Conservation (phyloP, 2,113 vertebrate genomes). For the Crotalus horridus region DNA sequence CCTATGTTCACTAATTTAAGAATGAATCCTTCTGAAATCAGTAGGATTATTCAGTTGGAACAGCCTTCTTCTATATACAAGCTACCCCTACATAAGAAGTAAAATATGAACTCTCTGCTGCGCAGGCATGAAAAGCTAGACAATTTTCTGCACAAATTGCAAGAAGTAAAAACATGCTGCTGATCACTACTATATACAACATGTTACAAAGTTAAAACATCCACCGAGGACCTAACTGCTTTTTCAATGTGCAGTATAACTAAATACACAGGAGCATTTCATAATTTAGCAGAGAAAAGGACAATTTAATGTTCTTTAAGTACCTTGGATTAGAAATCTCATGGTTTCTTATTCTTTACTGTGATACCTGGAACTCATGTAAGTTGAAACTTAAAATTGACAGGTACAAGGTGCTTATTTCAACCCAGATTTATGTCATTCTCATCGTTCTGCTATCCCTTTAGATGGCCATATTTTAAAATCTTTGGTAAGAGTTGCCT, state of each 20-base stretch:
- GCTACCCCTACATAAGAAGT: background rate
- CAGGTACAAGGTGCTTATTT: background rate
- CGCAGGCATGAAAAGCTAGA: background rate
- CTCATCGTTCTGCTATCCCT: background rate
- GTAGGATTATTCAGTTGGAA: background rate
- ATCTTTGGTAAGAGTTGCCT: background rate
- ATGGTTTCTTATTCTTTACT: background rate
- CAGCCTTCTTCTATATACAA: background rate
- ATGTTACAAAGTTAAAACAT: background rate
- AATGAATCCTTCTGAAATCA: background rate
- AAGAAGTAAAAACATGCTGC: background rate
- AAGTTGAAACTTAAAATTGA: background rate
- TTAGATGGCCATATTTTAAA: background rate
- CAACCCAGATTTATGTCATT: background rate
- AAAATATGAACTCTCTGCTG: background rate
- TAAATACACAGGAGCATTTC: slow-evolving; percentile 57
- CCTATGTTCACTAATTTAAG: background rate
- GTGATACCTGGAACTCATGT: background rate
- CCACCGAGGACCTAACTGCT: background rate
- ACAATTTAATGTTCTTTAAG: background rate
- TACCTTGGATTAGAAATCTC: background rate
- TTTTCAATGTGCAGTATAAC: slow-evolving; percentile 49
- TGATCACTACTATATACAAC: background rate
- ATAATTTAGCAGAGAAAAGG: background rate
- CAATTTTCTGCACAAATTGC: background rate